phyloP scores from a whole-genome alignment of 2,113 vertebrate genomes.

The Clarias batrachus region DNA sequence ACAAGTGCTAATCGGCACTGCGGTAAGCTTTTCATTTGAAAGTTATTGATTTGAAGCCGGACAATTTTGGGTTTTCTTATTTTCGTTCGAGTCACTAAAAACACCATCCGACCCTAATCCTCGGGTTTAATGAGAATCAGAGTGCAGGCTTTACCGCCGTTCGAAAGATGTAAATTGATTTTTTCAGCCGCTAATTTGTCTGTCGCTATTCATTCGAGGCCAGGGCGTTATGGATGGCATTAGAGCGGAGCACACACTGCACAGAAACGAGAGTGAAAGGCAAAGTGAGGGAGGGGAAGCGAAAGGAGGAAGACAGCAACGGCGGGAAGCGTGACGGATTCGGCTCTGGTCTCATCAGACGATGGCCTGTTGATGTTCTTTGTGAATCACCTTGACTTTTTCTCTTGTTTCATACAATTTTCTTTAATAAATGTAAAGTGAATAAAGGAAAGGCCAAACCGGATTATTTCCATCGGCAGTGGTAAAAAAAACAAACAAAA shows the following conservation, averaged over 20 bases:
- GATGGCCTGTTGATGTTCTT: background rate
- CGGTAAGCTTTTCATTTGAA: background rate
- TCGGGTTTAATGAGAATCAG: background rate
- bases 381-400: constrained; percentile 8
- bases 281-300: constrained; percentile 4
- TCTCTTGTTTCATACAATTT: background rate
- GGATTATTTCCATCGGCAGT: background rate
- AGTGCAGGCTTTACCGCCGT: background rate
- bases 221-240: background rate
- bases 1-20: background rate
- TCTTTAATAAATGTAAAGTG: background rate
- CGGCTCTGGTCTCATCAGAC: constrained; percentile 25
- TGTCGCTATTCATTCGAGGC: background rate
- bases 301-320: background rate
- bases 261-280: background rate
- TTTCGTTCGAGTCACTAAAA: background rate
- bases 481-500: background rate
- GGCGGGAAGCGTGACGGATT: constrained; percentile 3
- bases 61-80: background rate
- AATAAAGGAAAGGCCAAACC: background rate
- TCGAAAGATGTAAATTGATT: background rate
- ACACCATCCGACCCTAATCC: background rate
- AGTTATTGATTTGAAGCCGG: background rate
- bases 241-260: background rate
- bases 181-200: background rate